Conservation (phyloP, 2,113 vertebrate genomes). For the Myxocyprinus asiaticus region DNA sequence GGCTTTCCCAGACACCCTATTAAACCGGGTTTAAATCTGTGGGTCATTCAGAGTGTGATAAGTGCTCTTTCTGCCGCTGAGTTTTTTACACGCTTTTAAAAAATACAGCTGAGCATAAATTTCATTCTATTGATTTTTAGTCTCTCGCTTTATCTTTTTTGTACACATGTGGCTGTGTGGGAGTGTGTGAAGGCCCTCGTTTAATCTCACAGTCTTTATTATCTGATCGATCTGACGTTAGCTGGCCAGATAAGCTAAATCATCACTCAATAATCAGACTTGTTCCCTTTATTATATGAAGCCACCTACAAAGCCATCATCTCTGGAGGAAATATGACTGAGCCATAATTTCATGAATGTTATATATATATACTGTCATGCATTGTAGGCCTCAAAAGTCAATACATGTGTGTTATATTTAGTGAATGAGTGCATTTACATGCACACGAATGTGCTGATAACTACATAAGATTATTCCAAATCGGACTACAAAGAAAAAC, state of each 20-base stretch:
- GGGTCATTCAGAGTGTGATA: constrained; percentile 64
- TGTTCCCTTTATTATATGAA: constrained; percentile 41
- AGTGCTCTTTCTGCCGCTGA: constrained; percentile 57
- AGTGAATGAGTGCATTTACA: no score
- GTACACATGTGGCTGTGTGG: constrained; percentile 41
- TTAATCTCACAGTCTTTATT: constrained; percentile 53
- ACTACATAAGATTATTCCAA: no score
- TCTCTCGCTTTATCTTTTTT: constrained; percentile 33
- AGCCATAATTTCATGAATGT: neutral
- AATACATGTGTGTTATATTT: no score
- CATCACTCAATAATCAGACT: constrained; percentile 56
- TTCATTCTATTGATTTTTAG: constrained; percentile 63
- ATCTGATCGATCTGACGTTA: constrained; percentile 52
- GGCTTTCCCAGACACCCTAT: constrained; percentile 56
- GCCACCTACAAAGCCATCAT: constrained; percentile 27
- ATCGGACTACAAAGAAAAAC: no score
- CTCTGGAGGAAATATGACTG: neutral
- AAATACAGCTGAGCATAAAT: constrained; percentile 62
- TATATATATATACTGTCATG: neutral
- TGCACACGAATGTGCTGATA: no score
- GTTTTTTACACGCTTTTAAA: constrained; percentile 62
- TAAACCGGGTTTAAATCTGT: constrained; percentile 61
- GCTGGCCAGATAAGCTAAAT: constrained; percentile 54
- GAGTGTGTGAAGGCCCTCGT: constrained; percentile 9
- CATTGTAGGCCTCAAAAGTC: no score